Conservation (phyloP, 2,113 vertebrate genomes). For the Formicarius rufipectus region DNA sequence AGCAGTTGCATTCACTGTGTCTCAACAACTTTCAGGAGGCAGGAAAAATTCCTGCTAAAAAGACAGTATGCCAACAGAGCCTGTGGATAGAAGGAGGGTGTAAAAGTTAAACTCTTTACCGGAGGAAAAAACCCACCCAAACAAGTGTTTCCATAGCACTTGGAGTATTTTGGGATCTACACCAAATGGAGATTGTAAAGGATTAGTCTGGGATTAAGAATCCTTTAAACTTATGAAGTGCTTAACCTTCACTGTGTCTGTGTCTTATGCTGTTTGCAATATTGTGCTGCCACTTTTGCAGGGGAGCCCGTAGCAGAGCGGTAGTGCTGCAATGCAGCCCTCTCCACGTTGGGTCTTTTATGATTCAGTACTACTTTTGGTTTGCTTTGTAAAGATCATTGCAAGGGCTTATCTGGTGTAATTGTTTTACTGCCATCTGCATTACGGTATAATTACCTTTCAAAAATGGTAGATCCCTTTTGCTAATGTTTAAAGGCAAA, state of each 20-base stretch:
- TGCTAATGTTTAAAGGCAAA: conserved; percentile 77
- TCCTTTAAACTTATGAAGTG: conserved; percentile 14
- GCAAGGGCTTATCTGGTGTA: conserved; percentile 75
- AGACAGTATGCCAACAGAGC: neutral
- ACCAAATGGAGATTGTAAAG: conserved; percentile 4
- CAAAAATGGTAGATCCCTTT: conserved; percentile 73
- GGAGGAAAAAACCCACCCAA: neutral
- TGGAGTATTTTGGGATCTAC: conserved; percentile 12
- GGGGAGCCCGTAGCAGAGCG: neutral
- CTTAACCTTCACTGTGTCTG: conserved; percentile 50
- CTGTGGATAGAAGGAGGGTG: neutral
- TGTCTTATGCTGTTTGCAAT: neutral
- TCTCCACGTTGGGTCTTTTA: conserved; percentile 66
- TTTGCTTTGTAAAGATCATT: conserved; percentile 74
- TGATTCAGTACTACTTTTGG: conserved; percentile 65
- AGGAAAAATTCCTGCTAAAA: conserved; percentile 47
- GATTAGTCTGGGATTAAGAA: conserved; percentile 52
- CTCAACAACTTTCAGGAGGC: conserved; percentile 57
- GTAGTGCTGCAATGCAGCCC: conserved; percentile 63
- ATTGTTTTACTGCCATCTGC: conserved; percentile 79
- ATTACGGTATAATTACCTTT: conserved; percentile 79
- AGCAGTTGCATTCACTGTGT: conserved; percentile 59
- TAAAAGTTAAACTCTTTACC: neutral
- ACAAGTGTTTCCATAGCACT: conserved; percentile 1
- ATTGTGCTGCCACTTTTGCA: conserved; percentile 25